Evolutionary conservation across 2,797 vertebrate genomes (phyloP).

Genomic region (Fundulus diaphanus): DNA sequence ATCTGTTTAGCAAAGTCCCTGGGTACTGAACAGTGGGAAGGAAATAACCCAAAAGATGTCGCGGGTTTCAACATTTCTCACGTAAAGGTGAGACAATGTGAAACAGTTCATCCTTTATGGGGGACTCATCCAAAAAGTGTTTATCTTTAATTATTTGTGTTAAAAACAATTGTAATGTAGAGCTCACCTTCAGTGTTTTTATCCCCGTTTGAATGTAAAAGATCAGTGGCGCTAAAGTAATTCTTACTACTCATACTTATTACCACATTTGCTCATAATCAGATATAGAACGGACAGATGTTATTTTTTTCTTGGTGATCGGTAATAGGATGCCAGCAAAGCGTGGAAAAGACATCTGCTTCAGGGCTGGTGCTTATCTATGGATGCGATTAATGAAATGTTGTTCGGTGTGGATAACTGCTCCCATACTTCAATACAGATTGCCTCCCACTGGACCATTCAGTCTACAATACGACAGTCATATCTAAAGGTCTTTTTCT

Average conservation of each 20-base stretch:
- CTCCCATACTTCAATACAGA: slow-evolving; percentile 23
- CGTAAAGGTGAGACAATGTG: background rate
- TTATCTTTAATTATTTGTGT: background rate
- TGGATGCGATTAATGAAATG: slow-evolving; percentile 17
- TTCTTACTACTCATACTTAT: background rate
- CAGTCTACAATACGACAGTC: background rate
- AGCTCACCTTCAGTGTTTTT: background rate
- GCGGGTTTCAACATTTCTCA: background rate
- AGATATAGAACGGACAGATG: slow-evolving; percentile 16
- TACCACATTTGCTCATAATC: slow-evolving; percentile 17
- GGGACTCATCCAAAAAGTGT: background rate
- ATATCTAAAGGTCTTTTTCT: slow-evolving; percentile 7
- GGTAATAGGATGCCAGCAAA: slow-evolving; percentile 21
- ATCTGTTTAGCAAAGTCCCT: background rate
- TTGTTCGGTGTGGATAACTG: slow-evolving; percentile 23
- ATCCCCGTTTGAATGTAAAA: slow-evolving; percentile 5
- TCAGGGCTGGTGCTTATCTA: slow-evolving; percentile 32
- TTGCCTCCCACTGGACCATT: slow-evolving; percentile 18
- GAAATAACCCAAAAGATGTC: background rate
- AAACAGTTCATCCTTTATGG: background rate
- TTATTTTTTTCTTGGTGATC: slow-evolving; percentile 16
- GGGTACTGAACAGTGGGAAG: background rate
- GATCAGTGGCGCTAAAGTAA: background rate
- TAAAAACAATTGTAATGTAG: background rate
- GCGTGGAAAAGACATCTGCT: slow-evolving; percentile 25